Conservation (phyloP, 2,113 vertebrate genomes). For the Atrichornis clamosus region DNA sequence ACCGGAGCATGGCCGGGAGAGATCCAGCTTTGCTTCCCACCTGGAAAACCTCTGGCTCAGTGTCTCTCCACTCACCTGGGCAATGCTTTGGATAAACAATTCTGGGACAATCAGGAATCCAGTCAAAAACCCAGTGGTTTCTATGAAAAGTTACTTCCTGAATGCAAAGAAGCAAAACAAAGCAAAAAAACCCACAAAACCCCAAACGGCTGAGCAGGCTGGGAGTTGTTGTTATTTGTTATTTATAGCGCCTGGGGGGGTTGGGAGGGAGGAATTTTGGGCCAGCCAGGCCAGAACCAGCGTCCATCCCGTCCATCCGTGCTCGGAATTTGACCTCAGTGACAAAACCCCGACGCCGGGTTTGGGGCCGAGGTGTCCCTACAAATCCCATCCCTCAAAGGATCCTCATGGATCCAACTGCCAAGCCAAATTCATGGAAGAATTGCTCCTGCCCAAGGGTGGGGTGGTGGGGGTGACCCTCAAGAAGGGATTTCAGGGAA, state of each 20-base stretch:
- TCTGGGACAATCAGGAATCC: not conserved
- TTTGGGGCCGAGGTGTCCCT: not conserved
- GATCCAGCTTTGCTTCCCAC: not conserved
- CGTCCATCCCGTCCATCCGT: fast-evolving
- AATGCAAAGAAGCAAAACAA: constrained; percentile 27
- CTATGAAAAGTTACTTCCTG: constrained; percentile 26
- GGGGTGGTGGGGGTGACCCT: not conserved
- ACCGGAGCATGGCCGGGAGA: not conserved
- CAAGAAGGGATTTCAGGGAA: not conserved
- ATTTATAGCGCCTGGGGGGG: constrained; percentile 55
- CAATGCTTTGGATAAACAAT: not conserved
- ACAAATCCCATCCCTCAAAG: not conserved
- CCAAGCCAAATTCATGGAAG: fast-evolving
- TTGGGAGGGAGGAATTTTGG: constrained; percentile 13
- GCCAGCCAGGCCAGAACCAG: not conserved
- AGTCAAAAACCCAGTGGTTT: not conserved
- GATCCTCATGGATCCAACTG: fast-evolving
- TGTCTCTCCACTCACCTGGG: not conserved
- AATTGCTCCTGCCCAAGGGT: fast-evolving
- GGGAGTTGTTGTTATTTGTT: constrained; percentile 43
- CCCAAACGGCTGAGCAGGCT: not conserved
- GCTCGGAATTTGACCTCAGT: fast-evolving
- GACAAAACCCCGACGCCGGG: not conserved
- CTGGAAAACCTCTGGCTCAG: not conserved
- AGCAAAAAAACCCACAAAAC: constrained; percentile 26